Base-by-base conservation (phyloP, 2,888 invertebrate species). In the Drosophila imparisetae region DNA sequence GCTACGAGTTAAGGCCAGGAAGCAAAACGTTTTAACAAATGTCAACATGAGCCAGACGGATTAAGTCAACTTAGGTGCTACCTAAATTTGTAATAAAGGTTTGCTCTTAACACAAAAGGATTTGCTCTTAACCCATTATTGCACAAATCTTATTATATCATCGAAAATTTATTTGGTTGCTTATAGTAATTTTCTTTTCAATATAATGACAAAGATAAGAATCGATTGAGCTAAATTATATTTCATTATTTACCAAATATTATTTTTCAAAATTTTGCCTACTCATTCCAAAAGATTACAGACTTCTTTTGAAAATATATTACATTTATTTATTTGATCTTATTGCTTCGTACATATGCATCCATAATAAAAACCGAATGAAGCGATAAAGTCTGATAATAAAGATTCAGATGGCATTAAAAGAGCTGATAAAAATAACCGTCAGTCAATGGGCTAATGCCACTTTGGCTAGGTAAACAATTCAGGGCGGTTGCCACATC, bases 11-110 rank as follows among this genome's bases (percentile, higher is more conserved):
- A 45, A 69, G 48, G 15, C 34, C 69, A 53, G 53, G n/a, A 53
- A 52, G 40, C 30, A 57, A 66, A 75, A 57, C 66, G 60, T 63
- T 66, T 60, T 36, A 61, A 58, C 68, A 76, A 76, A 66, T 76
- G 78, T 80, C 78, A 80, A 76, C 49, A 55, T 55, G 55, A 48
- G 52, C 45, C 45, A 59, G 64, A 10, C 55, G 29, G 13, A 18
- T 21, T 54, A 27, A 65, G 42, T 30, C 24, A 55, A 18, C 36
- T 27, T 30, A 59, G 48, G 38, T 42, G 57, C 24, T 38, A 3
- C 34, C 53, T 30, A n/a, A 30, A 13, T 11, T 24, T 49, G 8
- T 21, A 45, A 48, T 34, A 45, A 45, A 24, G 15, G 8, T 8
- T 24, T 45, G 27, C 7, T n/a, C 11, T 54, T n/a, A 13, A 11